Evolutionary conservation across 1,140 invertebrate species (phyloP).

Genomic region (Pseudobourletiella spinata): DNA sequence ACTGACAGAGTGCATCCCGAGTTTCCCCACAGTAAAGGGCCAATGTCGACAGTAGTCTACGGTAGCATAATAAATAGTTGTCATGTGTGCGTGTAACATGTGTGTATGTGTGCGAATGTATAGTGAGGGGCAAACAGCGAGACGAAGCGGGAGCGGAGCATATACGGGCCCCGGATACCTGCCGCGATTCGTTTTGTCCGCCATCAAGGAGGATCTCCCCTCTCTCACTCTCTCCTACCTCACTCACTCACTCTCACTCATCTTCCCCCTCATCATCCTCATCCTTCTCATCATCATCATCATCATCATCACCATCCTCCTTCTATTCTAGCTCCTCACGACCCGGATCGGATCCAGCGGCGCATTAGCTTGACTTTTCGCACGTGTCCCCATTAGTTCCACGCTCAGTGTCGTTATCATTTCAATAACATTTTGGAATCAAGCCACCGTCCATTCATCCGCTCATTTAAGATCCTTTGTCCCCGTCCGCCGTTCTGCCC

Average conservation of each 20-base stretch:
- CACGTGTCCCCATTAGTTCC: constrained; percentile 28
- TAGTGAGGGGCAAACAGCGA: not conserved
- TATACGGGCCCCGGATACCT: constrained; percentile 22
- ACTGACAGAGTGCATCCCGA: constrained; percentile 9
- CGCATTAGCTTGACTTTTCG: constrained; percentile 31
- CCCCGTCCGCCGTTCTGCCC: not conserved
- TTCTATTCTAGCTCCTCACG: constrained; percentile 6
- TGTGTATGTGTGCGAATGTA: not conserved
- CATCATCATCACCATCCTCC: not conserved
- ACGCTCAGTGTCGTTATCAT: constrained; percentile 17
- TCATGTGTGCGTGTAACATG: too few species aligned
- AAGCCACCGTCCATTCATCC: constrained; percentile 6
- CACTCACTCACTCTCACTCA: not conserved
- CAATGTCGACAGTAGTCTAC: not conserved
- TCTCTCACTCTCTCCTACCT: not conserved
- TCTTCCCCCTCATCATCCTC: too few species aligned
- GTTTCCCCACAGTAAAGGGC: not conserved
- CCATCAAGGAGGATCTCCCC: constrained; percentile 9
- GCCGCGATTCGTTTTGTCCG: constrained; percentile 32
- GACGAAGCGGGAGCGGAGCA: not conserved
- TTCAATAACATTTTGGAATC: constrained; percentile 25
- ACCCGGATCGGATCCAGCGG: constrained; percentile 26
- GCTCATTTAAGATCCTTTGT: not conserved
- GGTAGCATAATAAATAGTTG: too few species aligned
- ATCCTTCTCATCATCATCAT: too few species aligned